A percentile compares a stretch with the other conserved stretches of the same genome.
These are phyloP conservation scores for Actinia tenebrosa DNA, from an alignment of 64 coral and sea anemone genomes.

Conservation along the genomic window DNA sequence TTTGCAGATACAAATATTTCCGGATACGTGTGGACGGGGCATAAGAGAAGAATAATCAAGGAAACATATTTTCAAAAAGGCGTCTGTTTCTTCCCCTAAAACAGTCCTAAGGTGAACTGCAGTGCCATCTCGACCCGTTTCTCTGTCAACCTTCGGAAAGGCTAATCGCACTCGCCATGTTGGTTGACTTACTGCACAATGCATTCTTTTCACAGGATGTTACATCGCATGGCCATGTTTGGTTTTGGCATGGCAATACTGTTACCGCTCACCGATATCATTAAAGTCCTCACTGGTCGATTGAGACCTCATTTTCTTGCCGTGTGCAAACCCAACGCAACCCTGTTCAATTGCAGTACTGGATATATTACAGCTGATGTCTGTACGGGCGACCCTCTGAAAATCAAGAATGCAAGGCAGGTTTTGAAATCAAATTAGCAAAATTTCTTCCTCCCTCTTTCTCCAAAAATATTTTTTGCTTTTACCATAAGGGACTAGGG, in stretches of 20 bases:
- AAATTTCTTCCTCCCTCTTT: not conserved
- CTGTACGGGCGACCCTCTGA: constrained; percentile 45
- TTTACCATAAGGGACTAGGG: too few species aligned
- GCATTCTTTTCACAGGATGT: not conserved
- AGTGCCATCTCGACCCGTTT: too few species aligned
- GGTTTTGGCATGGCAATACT: not conserved
- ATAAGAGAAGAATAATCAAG: too few species aligned
- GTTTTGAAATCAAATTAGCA: not conserved
- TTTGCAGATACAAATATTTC: too few species aligned
- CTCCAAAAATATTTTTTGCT: not conserved
- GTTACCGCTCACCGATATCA: not conserved
- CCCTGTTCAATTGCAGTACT: constrained; percentile 35
- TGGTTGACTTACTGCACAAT: too few species aligned
- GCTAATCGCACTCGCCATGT: too few species aligned
- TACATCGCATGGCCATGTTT: constrained; percentile 22
- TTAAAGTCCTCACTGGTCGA: constrained; percentile 3
- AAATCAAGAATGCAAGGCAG: constrained; percentile 22
- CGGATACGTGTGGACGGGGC: too few species aligned
- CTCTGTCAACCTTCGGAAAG: too few species aligned
- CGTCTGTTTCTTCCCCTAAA: too few species aligned
- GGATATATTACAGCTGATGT: constrained; percentile 50
- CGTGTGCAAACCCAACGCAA: constrained; percentile 56
- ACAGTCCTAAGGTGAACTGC: too few species aligned
- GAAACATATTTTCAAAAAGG: too few species aligned
- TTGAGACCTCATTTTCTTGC: constrained; percentile 54